A percentile compares a stretch with the other conserved stretches of the same genome.
Evolutionary conservation across 53 echinoderm and acorn worm species (phyloP).

Genomic region (Stichopus horrens): DNA sequence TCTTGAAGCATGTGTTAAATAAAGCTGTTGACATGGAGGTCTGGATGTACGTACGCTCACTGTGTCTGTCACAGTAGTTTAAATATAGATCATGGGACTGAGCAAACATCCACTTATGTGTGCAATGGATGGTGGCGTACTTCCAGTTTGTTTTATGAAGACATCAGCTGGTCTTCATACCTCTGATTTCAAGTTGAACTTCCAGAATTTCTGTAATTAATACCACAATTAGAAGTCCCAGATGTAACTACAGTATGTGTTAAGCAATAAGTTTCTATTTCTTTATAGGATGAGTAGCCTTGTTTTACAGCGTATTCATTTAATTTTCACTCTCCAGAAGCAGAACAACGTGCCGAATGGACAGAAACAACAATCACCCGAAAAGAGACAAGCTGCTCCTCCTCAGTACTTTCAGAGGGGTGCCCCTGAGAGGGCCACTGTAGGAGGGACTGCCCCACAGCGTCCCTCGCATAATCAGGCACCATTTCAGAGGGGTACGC

Average conservation of each 20-base stretch:
- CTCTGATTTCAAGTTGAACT: no score
- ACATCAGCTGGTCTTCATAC: no score
- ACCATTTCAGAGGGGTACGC: slow-evolving; percentile 75
- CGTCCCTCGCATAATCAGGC: slow-evolving; percentile 64
- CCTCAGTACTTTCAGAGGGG: slow-evolving; percentile 59
- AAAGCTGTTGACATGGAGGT: no score
- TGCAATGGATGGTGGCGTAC: no score
- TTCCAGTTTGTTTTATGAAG: no score
- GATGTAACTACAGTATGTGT: background rate
- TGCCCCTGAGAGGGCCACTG: slow-evolving; percentile 64
- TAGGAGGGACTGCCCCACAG: slow-evolving; percentile 45
- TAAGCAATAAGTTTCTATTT: background rate
- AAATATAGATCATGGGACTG: no score
- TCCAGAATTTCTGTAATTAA: background rate
- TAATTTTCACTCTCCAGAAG: background rate
- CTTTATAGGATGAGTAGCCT: no score
- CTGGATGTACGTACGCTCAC: no score
- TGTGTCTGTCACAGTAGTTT: no score
- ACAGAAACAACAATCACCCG: background rate
- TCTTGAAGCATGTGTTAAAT: no score
- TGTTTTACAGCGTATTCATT: background rate
- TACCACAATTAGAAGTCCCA: background rate
- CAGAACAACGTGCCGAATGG: background rate
- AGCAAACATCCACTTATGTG: no score
- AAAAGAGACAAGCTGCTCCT: slow-evolving; percentile 19